Evolutionary conservation across 1,140 invertebrate species (phyloP).

Genomic region (Monomorium pharaonis): DNA sequence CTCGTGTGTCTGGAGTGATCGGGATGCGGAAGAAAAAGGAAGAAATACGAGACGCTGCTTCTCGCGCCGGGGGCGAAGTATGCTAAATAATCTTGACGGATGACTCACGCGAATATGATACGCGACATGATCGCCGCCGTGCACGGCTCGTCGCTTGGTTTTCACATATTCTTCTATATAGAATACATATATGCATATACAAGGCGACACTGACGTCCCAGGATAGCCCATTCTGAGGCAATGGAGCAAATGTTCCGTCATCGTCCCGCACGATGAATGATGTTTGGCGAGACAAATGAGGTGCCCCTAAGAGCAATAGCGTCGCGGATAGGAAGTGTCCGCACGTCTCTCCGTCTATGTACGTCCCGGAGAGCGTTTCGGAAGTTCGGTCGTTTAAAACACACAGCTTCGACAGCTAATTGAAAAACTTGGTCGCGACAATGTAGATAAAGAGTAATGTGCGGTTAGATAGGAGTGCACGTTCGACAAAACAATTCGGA

Average conservation of each 20-base stretch:
- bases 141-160: constrained; percentile 66
- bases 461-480: not conserved
- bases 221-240: constrained; percentile 75
- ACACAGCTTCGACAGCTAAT: constrained; percentile 35
- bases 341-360: not conserved
- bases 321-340: constrained; percentile 22
- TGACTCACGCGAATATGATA: constrained; percentile 79
- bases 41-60: not conserved
- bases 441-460: not conserved
- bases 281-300: constrained; percentile 54
- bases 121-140: constrained; percentile 78
- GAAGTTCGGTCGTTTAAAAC: constrained; percentile 37
- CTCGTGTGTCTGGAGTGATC: not conserved
- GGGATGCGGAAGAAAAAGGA: not conserved
- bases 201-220: constrained; percentile 76
- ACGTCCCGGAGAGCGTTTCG: not conserved
- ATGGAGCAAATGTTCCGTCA: constrained; percentile 60
- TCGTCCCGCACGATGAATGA: constrained; percentile 36
- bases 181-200: not conserved
- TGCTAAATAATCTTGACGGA: constrained; percentile 28
- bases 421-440: constrained; percentile 24
- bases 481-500: not conserved
- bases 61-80: not conserved
- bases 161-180: constrained; percentile 78
- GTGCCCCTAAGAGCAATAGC: constrained; percentile 10